Conservation (phyloP, 2,797 vertebrate species). For the Danio albolineatus region DNA sequence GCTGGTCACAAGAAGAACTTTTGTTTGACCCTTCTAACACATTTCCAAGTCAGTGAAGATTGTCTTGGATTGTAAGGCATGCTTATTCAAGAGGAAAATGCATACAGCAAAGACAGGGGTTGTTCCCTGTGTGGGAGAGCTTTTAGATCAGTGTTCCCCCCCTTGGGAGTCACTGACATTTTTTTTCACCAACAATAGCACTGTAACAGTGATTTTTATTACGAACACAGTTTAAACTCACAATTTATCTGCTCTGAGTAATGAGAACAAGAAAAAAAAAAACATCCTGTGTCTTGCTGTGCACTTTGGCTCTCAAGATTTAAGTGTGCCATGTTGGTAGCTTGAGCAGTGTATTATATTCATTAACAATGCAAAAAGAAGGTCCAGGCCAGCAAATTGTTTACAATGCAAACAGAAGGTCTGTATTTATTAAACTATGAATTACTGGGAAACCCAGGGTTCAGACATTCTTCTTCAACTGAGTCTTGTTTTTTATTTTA, state of each 20-base stretch:
- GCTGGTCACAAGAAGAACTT: constrained; percentile 75
- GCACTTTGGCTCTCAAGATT: constrained; percentile 29
- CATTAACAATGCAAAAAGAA: constrained; percentile 13
- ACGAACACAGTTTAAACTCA: constrained; percentile 64
- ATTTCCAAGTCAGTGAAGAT: constrained; percentile 82
- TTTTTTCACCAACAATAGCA: constrained; percentile 77
- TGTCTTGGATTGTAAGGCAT: constrained; percentile 78
- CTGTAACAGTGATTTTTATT: constrained; percentile 80
- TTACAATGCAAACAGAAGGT: constrained; percentile 6
- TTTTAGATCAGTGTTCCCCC: constrained; percentile 89
- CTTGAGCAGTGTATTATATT: constrained; percentile 10
- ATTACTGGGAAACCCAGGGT: constrained; percentile 13
- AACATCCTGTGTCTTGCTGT: constrained; percentile 46
- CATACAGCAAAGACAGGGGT: constrained; percentile 72
- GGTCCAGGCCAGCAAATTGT: constrained; percentile 1
- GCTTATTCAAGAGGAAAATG: constrained; percentile 85
- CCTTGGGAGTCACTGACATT: constrained; percentile 77
- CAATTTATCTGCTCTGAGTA: constrained; percentile 50
- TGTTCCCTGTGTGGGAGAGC: constrained; percentile 73
- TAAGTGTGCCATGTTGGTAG: background rate
- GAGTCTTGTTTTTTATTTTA: constrained; percentile 29
- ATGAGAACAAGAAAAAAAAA: constrained; percentile 37
- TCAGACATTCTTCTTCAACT: constrained; percentile 21
- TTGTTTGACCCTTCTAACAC: constrained; percentile 79
- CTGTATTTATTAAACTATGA: constrained; percentile 22